A percentile compares a stretch with the other conserved stretches of the same genome.
These are phyloP conservation scores for Pterois miles DNA, from an alignment of 2,797 vertebrate species.

Conservation along the genomic window DNA sequence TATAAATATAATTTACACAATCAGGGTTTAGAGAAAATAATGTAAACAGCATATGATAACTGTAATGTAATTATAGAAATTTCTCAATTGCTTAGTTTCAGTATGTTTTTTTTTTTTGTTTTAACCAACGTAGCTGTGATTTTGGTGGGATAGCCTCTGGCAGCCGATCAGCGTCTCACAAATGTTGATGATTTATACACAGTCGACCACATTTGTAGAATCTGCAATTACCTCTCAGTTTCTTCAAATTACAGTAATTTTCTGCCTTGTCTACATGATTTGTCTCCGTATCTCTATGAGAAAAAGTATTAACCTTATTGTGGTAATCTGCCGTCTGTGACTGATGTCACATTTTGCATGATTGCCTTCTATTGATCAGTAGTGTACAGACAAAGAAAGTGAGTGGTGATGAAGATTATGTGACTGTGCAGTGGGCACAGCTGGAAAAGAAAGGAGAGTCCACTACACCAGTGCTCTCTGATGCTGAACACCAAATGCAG, in stretches of 20 bases:
- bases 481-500: constrained; percentile 65
- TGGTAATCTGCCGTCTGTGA: not conserved
- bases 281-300: not conserved
- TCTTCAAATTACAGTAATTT: not conserved
- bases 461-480: constrained; percentile 37
- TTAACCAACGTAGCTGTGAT: not conserved
- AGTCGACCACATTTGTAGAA: constrained; percentile 3
- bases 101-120: not conserved
- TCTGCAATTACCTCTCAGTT: constrained; percentile 19
- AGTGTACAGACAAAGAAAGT: constrained; percentile 46
- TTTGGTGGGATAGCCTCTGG: not conserved
- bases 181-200: constrained; percentile 5
- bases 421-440: constrained; percentile 35
- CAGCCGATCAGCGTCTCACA: not conserved
- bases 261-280: not conserved
- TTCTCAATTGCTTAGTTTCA: not conserved
- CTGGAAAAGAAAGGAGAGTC: constrained; percentile 68
- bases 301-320: not conserved
- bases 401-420: constrained; percentile 33
- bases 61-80: not conserved
- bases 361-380: constrained; percentile 32
- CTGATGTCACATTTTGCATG: not conserved
- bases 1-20: not conserved
- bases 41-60: not conserved
- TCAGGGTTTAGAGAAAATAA: not conserved